Evolutionary conservation across 2,888 invertebrate genomes (phyloP).

Genomic region (Pegoplata infirma): DNA sequence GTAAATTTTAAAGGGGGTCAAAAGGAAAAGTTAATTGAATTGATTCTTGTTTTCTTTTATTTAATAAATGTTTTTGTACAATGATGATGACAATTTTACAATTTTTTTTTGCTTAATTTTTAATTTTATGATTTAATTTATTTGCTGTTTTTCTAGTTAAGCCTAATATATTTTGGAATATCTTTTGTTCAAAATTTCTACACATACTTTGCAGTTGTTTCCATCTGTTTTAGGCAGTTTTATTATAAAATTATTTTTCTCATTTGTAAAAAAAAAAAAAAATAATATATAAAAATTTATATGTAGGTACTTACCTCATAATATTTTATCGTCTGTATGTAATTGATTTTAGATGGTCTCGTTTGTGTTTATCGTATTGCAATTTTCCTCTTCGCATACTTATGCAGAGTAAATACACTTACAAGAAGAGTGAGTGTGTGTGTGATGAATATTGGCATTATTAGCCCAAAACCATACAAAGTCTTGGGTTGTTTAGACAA

Average conservation of each 20-base stretch:
- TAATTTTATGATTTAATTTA: conserved; percentile 22
- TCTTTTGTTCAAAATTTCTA: neutral
- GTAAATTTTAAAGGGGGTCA: conserved; percentile 1
- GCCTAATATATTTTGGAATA: neutral
- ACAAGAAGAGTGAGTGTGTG: too few relatives aligned
- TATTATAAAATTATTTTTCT: conserved; percentile 3
- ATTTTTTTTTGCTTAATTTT: too few relatives aligned
- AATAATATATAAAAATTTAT: too few relatives aligned
- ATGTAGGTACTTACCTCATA: conserved; percentile 6
- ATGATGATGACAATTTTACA: conserved; percentile 1
- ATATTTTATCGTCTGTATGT: conserved; percentile 17
- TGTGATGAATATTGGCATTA: too few relatives aligned
- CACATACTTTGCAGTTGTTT: neutral
- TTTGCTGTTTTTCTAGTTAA: neutral
- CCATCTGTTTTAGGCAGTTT: conserved; percentile 13
- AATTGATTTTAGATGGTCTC: conserved; percentile 25
- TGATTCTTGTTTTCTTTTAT: conserved; percentile 13
- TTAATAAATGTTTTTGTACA: neutral
- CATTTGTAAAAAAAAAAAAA: neutral
- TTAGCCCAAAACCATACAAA: too few relatives aligned
- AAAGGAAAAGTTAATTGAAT: conserved; percentile 29
- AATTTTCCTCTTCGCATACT: neutral
- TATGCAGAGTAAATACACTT: too few relatives aligned
- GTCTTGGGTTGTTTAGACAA: too few relatives aligned
- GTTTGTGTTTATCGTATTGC: conserved; percentile 14